Base-by-base conservation (phyloP, 2,797 vertebrate genomes). In the Eulemur rubriventer region DNA sequence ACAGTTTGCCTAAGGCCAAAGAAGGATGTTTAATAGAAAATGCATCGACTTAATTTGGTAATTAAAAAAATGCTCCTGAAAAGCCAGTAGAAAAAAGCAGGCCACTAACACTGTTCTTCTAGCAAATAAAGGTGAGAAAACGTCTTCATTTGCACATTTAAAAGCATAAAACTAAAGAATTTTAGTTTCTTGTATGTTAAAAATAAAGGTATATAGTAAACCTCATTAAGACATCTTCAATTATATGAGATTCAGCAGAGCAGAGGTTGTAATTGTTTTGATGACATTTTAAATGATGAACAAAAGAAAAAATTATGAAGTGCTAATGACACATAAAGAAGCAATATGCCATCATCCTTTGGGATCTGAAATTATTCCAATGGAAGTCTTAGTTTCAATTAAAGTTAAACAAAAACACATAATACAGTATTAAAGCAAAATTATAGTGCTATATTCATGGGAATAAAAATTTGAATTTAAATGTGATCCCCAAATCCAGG, bases 401-500 rank as follows among this genome's bases (percentile, higher is more conserved):
- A 92, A 94, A 80, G 48, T 88, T 78, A 69, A 72, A 33, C 72
- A 24, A 93, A 88, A 97, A 90, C 24, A 92, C 59, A 69, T n/a
- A 69, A 43, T 46, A 43, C 84, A 94, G 35, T 72, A 41, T 80
- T 78, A 73, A 97, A 97, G 59, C 70, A 97, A 97, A 94, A 82
- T 84, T 67, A 48, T 33, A 89, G 26, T 4, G 1, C 30, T 87
- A 52, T 43, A n/a, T 73, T 95, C 67, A 55, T 6, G 6, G 91
- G n/a, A 97, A 97, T 96, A 97, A 94, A 95, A 90, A 89, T 96
- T 91, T 96, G 91, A 91, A 76, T 97, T 98, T 76, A 95, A 85
- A 78, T 88, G 9, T 67, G 35, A 92, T 85, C 26, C 35, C 90
- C 93, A 98, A 98, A 92, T 33, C 41, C 69, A 97, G 48, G 76